These are phyloP conservation scores for Steinernema scapterisci DNA, from an alignment of 2,888 invertebrate species.

Conservation along the genomic window DNA sequence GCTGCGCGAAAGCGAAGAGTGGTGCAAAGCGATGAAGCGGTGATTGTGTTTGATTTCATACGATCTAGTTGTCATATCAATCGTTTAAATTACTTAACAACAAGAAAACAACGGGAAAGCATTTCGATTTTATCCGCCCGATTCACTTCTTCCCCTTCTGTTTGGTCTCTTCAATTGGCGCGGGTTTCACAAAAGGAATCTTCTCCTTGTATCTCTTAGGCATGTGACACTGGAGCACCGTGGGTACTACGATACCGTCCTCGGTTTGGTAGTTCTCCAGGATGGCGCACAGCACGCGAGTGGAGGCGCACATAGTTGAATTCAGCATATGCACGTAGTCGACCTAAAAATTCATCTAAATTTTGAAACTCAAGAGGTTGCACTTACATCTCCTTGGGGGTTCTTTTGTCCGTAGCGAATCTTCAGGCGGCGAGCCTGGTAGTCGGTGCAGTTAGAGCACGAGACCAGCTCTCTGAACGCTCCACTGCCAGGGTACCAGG, in stretches of 20 bases:
- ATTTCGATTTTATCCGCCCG: constrained; percentile 29
- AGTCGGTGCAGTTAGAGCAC: constrained; percentile 92
- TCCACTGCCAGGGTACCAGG: constrained; percentile 96
- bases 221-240: constrained; percentile 62
- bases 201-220: constrained; percentile 65
- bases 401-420: constrained; percentile 92
- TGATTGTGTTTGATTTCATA: too few species aligned
- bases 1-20: too few species aligned
- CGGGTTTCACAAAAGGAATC: constrained; percentile 71
- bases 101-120: too few species aligned
- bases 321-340: constrained; percentile 97
- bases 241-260: constrained; percentile 82
- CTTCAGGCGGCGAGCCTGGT: constrained; percentile 74
- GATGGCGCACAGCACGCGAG: constrained; percentile 81
- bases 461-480: constrained; percentile 97
- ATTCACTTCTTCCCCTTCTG: constrained; percentile 33
- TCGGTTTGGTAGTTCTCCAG: constrained; percentile 83
- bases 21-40: too few species aligned
- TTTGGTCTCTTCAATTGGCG: constrained; percentile 68
- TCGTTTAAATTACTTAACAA: too few species aligned
- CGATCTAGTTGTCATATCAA: too few species aligned
- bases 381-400: constrained; percentile 71
- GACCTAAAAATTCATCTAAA: constrained; percentile 70
- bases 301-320: constrained; percentile 98
- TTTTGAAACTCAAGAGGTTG: neutral